Evolutionary conservation across 2,797 vertebrate genomes (phyloP), one percentile per base, ranked within the genome.

Genomic region (Myiotriccus ornatus): DNA sequence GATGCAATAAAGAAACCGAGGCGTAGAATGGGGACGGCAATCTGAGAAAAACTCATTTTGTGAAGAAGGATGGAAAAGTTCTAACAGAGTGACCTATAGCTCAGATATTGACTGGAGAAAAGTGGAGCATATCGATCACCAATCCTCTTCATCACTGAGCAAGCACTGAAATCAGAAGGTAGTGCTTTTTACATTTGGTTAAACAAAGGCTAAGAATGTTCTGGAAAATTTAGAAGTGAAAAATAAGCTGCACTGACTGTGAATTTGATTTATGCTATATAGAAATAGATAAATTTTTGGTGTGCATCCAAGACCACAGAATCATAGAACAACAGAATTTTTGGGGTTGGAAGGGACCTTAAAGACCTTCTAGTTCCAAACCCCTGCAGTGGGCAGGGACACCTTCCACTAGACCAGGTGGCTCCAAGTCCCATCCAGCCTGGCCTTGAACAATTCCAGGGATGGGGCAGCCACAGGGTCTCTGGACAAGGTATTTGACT

Each of bases 1-100:
- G 43, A 50, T 65, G 56, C 2, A 9, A 18, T 14, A 67, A 63
- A 80, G 44, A 77, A 87, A 74, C 32, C 14, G 22, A 82, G 37
- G 24, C 28, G 4, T 25, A 39, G 43, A 68, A 91, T 8, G 15
- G 11, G 28, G 24, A 77, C 53, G 7, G 34, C 22, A 77, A 23
- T 46, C 53, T 85, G 76, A 92, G 44, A 59, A 71, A 83, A 89
- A 35, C 12, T 74, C 4, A 14, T 69, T 88, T 86, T 39, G 21
- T 82, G 67, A 52, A 47, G 59, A 84, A 52, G 37, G 37, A 47
- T 60, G 64, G 30, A 87, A 92, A 82, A 10, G 9, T 64, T 85
- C 49, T 75, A 32, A 35, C 0, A 43, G 41, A 63, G 14, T 74
- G 71, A 70, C 62, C 46, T 71, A 8, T 10, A 70, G 30, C 41